Conservation (phyloP, 2,113 vertebrate genomes). For the Gracilinanus agilis region DNA sequence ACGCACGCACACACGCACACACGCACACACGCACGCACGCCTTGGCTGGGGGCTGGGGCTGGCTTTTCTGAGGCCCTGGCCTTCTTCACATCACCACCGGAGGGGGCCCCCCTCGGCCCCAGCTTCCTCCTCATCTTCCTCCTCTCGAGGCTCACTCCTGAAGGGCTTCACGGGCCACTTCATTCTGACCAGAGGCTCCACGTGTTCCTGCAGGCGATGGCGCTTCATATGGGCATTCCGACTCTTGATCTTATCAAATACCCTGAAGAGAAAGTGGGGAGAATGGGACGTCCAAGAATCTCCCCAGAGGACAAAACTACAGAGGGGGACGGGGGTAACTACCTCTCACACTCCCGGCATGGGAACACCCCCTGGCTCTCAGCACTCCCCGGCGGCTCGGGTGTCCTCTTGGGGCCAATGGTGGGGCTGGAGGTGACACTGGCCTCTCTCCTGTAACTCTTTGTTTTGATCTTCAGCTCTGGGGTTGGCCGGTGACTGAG, state of each 20-base stretch:
- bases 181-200: conserved; percentile 57
- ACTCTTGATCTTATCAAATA: conserved; percentile 85
- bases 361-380: conserved; percentile 73
- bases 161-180: conserved; percentile 69
- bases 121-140: conserved; percentile 68
- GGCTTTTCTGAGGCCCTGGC: background rate
- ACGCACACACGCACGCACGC: background rate
- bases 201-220: conserved; percentile 82
- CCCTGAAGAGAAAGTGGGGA: conserved; percentile 66
- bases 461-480: conserved; percentile 65
- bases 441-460: conserved; percentile 60
- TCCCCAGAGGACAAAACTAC: background rate
- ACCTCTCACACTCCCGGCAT: conserved; percentile 84
- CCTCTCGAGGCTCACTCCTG: conserved; percentile 67
- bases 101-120: conserved; percentile 61
- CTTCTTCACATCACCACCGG: conserved; percentile 73
- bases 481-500: conserved; percentile 59
- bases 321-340: background rate
- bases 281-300: background rate
- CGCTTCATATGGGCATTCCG: conserved; percentile 86
- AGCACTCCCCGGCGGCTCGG: background rate
- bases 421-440: conserved; percentile 51
- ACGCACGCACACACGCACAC: no score
- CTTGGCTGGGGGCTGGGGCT: no score
- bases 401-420: conserved; percentile 64